Base-by-base conservation (phyloP, 2,888 invertebrate species). In the Drosophila flavopinicola region DNA sequence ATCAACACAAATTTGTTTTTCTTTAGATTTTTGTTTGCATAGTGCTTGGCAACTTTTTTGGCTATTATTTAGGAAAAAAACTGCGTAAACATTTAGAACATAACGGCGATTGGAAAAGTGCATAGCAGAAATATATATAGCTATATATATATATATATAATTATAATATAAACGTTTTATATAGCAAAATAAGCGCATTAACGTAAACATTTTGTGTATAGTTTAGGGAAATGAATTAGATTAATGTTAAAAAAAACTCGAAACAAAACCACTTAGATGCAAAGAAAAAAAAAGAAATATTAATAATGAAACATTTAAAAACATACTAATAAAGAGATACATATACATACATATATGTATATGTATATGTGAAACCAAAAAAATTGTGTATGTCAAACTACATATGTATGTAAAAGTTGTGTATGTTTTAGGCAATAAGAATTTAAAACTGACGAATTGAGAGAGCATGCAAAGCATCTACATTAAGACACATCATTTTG, bases 201-300 rank as follows among this genome's bases (percentile, higher is more conserved):
- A 60, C 54, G 52, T 71, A 75, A 77, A 79, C 53, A 68, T 83
- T 85, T 74, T 79, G 77, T 87, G 84, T 80, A 84, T 87, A 84
- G 86, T 74, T 87, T 87, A 87, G 88, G 63, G 27, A 87, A 84
- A 86, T 86, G 58, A 72, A 85, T 56, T 87, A 84, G 88, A 70
- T 76, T 87, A 84, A 85, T 85, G 66, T 72, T 83, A 61, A 66
- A 78, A 38, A 47, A 68, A 66, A 52, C 67, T 48, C 39, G 64
- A 70, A 59, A 48, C 35, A 84, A 82, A 70, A 48, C 15, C 15
- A 35, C 54, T 47, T 63, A 37, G 45, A 53, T 44, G 48, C 30
- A 51, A 49, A 58, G 42, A 45, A 51, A 52, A 23, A 53, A 32
- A 70, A 54, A 56, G 20, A 38, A n/a, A n/a, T n/a, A n/a, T n/a